Conservation (phyloP, 2,888 invertebrate genomes). For the Caenorhabditis sinica region DNA sequence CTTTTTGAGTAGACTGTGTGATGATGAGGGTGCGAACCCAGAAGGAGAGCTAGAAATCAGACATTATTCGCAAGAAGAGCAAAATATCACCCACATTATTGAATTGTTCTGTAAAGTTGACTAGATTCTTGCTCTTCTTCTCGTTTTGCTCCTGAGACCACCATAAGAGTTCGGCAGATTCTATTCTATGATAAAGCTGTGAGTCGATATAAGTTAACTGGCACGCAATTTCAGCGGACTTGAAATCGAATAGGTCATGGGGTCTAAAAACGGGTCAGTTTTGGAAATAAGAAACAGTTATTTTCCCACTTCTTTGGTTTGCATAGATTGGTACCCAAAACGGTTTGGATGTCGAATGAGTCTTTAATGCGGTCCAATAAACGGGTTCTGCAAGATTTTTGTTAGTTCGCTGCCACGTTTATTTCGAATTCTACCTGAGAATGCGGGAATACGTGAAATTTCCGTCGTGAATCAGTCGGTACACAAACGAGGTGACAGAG, state of each 20-base stretch:
- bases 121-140: constrained; percentile 96
- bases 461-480: constrained; percentile 93
- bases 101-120: constrained; percentile 97
- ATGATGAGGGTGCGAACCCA: constrained; percentile 94
- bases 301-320: constrained; percentile 61
- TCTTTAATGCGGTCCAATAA: constrained; percentile 75
- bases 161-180: constrained; percentile 95
- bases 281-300: neutral
- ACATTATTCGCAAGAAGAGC: neutral
- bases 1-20: constrained; percentile 93
- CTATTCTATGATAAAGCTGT: constrained; percentile 95
- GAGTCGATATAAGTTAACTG: constrained; percentile 98
- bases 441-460: constrained; percentile 91
- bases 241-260: constrained; percentile 86
- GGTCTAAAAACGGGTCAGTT: constrained; percentile 64
- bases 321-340: constrained; percentile 57
- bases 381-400: constrained; percentile 66
- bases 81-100: constrained; percentile 87
- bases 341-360: constrained; percentile 54
- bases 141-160: constrained; percentile 99
- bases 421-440: constrained; percentile 68
- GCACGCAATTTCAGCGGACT: constrained; percentile 95
- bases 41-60: constrained; percentile 79
- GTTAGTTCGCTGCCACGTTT: neutral
- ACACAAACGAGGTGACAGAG: constrained; percentile 92